phyloP scores from a whole-genome alignment of 2,113 vertebrate species.

The Catharus fuscescens region DNA sequence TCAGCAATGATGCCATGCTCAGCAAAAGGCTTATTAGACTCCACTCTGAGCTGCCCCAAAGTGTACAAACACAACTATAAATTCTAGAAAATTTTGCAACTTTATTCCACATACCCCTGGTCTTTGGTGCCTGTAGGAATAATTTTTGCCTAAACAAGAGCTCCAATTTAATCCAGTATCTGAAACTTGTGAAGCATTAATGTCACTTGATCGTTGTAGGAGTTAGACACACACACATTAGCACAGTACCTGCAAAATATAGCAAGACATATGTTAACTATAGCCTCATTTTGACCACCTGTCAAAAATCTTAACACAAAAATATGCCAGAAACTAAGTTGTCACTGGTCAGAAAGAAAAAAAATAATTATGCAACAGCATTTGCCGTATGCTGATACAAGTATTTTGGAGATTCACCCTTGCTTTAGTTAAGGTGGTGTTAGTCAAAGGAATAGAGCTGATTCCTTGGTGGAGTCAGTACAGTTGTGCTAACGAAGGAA shows the following conservation, averaged over 20 bases:
- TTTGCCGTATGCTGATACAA: not conserved
- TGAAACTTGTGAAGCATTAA: not conserved
- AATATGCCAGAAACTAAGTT: not conserved
- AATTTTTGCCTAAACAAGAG: not conserved
- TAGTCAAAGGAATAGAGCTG: not conserved
- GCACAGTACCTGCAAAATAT: slow-evolving; percentile 47
- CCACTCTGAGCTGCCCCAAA: not conserved
- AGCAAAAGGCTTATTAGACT: not conserved
- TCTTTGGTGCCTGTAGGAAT: not conserved
- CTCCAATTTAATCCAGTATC: slow-evolving; percentile 1
- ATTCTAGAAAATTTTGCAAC: not conserved
- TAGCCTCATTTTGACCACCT: slow-evolving; percentile 30
- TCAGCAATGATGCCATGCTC: not conserved
- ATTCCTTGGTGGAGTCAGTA: not conserved
- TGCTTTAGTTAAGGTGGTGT: not conserved
- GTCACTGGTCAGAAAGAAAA: not conserved
- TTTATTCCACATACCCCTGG: not conserved
- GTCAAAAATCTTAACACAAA: slow-evolving; percentile 12
- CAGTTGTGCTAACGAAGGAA: not conserved
- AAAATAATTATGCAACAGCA: not conserved
- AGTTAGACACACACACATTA: slow-evolving; percentile 8
- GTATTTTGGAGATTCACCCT: not conserved
- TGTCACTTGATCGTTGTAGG: slow-evolving; percentile 51
- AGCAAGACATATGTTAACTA: slow-evolving; percentile 45
- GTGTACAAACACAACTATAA: not conserved